Evolutionary conservation across 1,140 invertebrate species (phyloP).

Genomic region (Calephelis nemesis): DNA sequence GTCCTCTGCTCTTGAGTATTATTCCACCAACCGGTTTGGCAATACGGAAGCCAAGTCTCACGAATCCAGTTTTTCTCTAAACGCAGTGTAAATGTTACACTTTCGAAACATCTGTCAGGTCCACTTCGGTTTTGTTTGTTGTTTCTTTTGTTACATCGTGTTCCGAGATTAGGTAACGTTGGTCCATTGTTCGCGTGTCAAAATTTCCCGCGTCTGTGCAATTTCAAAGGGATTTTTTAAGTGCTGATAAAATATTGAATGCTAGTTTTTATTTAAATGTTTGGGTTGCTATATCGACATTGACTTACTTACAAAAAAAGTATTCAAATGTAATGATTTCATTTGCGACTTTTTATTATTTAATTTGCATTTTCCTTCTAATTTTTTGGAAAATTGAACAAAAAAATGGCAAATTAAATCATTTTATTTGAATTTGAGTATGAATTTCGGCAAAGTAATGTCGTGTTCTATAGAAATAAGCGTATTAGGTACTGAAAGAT

Average conservation of each 20-base stretch:
- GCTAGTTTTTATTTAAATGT: not conserved
- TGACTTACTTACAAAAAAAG: not conserved
- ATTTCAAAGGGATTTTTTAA: constrained; percentile 19
- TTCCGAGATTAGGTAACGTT: constrained; percentile 12
- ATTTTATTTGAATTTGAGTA: too few species aligned
- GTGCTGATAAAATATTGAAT: constrained; percentile 23
- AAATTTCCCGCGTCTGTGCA: constrained; percentile 22
- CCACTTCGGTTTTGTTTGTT: constrained; percentile 27
- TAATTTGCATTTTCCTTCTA: too few species aligned
- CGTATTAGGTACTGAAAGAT: too few species aligned
- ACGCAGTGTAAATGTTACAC: constrained; percentile 24
- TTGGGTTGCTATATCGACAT: not conserved
- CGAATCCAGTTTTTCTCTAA: constrained; percentile 62
- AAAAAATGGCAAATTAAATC: too few species aligned
- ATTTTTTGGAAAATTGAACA: too few species aligned
- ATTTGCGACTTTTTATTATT: too few species aligned
- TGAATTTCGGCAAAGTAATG: too few species aligned
- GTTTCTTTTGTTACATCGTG: constrained; percentile 30
- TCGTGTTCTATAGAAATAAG: too few species aligned
- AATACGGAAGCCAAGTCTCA: constrained; percentile 60
- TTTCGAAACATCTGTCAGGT: constrained; percentile 49
- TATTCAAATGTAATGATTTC: too few species aligned
- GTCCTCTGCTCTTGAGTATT: constrained; percentile 22
- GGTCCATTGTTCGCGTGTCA: constrained; percentile 25
- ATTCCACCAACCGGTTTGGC: constrained; percentile 46